phyloP scores from a whole-genome alignment of 2,113 vertebrate species.

The Rissa tridactyla region DNA sequence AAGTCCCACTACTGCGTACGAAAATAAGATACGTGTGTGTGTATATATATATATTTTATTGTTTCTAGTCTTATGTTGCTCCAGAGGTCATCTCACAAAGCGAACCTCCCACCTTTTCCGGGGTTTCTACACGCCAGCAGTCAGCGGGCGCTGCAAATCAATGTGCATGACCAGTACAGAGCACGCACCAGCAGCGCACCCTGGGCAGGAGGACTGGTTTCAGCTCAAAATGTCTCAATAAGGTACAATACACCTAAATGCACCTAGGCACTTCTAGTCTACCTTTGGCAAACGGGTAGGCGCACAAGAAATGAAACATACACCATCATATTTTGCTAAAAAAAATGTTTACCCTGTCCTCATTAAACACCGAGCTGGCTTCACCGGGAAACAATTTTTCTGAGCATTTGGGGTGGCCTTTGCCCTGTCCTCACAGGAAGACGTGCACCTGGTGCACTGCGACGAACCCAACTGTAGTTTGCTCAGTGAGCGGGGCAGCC shows the following conservation, averaged over 20 bases:
- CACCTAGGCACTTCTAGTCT: background rate
- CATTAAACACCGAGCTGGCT: background rate
- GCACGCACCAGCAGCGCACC: background rate
- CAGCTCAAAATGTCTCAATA: background rate
- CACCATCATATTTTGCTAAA: background rate
- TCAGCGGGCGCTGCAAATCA: background rate
- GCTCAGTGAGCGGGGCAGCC: rapidly evolving
- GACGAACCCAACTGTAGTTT: background rate
- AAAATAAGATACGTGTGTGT: background rate
- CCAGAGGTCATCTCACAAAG: background rate
- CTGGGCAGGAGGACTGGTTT: background rate
- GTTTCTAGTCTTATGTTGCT: background rate
- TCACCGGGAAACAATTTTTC: background rate
- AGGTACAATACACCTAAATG: background rate
- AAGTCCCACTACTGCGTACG: background rate
- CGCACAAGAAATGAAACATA: background rate
- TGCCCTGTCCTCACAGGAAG: background rate
- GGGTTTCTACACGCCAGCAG: background rate
- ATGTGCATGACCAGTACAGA: rapidly evolving
- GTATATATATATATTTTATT: background rate
- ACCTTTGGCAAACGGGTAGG: background rate
- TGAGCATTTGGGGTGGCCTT: background rate
- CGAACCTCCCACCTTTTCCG: background rate
- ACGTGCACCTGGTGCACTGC: background rate
- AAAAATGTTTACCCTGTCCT: background rate